Conservation (phyloP, 2,797 vertebrate species). For the Potorous gilbertii region DNA sequence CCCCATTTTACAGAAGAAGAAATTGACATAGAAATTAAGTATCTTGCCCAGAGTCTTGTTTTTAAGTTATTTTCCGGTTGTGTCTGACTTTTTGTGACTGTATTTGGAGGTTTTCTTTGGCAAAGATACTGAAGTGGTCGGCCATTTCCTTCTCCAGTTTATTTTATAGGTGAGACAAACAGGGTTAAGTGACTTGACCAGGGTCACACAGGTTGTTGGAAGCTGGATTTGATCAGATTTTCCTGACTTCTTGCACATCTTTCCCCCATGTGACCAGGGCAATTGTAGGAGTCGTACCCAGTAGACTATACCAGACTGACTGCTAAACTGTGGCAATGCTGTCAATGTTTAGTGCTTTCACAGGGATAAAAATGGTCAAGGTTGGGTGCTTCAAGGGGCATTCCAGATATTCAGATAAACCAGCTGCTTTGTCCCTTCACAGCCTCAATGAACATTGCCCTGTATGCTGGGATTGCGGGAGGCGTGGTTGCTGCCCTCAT, state of each 20-base stretch:
- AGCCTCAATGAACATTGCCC: slow-evolving; percentile 91
- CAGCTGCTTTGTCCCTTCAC: slow-evolving; percentile 5
- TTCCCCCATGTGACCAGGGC: neutral
- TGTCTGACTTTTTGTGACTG: neutral
- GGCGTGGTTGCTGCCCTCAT: slow-evolving; percentile 86
- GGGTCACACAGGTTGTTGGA: neutral
- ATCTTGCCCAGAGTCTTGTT: neutral
- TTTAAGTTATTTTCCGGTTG: neutral
- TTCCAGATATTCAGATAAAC: neutral
- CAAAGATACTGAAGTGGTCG: neutral
- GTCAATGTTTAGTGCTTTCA: neutral
- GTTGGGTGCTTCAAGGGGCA: fast-evolving
- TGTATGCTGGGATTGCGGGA: slow-evolving; percentile 88
- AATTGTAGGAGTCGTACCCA: neutral
- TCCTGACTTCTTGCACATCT: neutral
- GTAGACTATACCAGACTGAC: neutral
- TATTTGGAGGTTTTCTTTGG: neutral
- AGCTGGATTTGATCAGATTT: neutral
- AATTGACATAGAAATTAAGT: neutral
- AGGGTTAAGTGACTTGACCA: too few species aligned
- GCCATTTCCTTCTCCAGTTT: too few species aligned
- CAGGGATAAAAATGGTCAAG: neutral
- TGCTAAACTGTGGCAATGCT: neutral
- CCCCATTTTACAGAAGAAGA: neutral
- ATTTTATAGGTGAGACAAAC: too few species aligned